Evolutionary conservation across 2,113 vertebrate genomes (phyloP), one percentile per base, ranked within the genome.

Genomic region (Apus apus): DNA sequence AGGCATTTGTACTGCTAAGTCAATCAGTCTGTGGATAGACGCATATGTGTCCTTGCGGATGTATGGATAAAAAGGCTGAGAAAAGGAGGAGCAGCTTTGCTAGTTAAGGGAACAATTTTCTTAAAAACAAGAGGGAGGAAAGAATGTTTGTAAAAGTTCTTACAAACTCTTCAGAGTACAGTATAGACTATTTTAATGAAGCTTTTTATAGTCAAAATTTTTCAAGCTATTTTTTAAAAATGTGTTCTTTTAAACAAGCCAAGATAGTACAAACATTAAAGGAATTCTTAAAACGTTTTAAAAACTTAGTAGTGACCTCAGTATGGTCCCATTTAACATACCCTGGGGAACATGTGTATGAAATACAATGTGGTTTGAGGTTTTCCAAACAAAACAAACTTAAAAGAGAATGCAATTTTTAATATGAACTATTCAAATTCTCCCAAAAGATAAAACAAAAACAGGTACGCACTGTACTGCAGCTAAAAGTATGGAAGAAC

Each of bases 351-450:
- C 91, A 93, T 94, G 96, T 89, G 94, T 87, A 95, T 96, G 95
- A 97, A 97, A 96, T 97, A 86, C 74, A 93, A 88, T 96, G 92
- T 96, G 95, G 96, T 96, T 98, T 97, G 93, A 96, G 95, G 84
- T 86, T 98, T 98, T 97, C 93, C 95, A 97, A 97, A 82, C 76
- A 95, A 98, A 97, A 97, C 76, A 98, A 95, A 96, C 96, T 96
- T 98, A 96, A 97, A 98, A 98, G 87, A 94, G 92, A 96, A 97
- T 89, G 51, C 57, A 3, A 66, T 93, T 98, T 97, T 98, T 95
- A 97, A 97, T 82, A 97, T 94, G 95, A 97, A 97, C 72, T 95
- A 57, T 91, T 95, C 81, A 85, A 48, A 90, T 96, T 97, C 79
- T 91, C 87, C 60, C 56, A 87, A 90, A 92, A 96, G 89, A 89